Conservation (phyloP, 2,888 invertebrate genomes). For the Diplolepis rosae region DNA sequence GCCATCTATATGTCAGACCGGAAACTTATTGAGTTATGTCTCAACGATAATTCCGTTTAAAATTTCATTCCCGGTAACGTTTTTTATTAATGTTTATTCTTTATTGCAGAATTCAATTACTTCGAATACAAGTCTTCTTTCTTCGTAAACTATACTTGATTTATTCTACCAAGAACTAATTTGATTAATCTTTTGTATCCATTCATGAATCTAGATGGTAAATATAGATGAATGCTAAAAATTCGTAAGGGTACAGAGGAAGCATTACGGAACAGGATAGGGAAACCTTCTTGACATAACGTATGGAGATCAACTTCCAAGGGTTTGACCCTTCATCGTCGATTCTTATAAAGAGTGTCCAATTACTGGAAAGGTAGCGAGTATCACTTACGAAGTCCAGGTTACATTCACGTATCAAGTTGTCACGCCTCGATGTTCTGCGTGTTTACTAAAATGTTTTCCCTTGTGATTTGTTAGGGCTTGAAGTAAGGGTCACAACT, state of each 20-base stretch:
- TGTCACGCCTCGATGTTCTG: neutral
- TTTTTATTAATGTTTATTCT: no score
- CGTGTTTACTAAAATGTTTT: neutral
- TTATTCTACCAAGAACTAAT: no score
- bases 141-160: no score
- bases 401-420: neutral
- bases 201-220: neutral
- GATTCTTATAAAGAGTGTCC: conserved; percentile 51
- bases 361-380: conserved; percentile 49
- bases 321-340: conserved; percentile 54
- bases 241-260: neutral
- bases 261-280: conserved; percentile 53
- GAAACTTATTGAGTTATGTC: no score
- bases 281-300: conserved; percentile 56
- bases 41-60: no score
- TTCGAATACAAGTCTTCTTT: no score
- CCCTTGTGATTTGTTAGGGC: neutral
- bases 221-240: neutral
- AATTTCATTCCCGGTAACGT: no score
- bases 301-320: conserved; percentile 53
- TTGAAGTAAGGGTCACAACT: neutral
- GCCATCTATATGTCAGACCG: no score
- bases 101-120: no score
- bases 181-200: neutral
- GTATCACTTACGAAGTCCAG: neutral